Conservation (phyloP, 2,113 vertebrate species). For the Nanorana parkeri region DNA sequence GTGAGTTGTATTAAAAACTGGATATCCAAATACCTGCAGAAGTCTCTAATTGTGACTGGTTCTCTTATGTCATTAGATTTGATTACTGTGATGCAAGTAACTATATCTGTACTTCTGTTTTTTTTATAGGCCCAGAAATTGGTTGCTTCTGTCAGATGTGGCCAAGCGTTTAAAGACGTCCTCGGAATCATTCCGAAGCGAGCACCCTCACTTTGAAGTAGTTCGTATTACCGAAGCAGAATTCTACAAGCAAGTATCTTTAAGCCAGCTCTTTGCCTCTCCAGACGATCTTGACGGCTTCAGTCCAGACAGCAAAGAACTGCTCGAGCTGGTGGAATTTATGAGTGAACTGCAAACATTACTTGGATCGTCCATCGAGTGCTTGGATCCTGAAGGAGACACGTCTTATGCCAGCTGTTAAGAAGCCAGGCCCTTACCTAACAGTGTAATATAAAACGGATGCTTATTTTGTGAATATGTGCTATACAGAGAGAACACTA, state of each 20-base stretch:
- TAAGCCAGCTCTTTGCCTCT: slow-evolving; percentile 90
- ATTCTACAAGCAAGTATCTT: slow-evolving; percentile 90
- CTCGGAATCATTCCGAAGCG: slow-evolving; percentile 85
- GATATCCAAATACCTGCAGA: no score
- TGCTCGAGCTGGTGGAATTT: slow-evolving; percentile 92
- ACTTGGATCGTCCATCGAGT: slow-evolving; percentile 89
- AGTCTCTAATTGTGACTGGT: no score
- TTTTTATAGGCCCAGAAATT: slow-evolving; percentile 85
- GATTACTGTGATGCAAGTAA: no score
- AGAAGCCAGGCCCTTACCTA: slow-evolving; percentile 63
- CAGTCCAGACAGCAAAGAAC: slow-evolving; percentile 90
- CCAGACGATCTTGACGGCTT: slow-evolving; percentile 88
- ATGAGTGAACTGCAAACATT: slow-evolving; percentile 87
- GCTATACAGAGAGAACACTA: slow-evolving; percentile 85
- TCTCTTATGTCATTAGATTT: no score
- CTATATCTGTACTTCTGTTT: no score
- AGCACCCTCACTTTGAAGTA: slow-evolving; percentile 89
- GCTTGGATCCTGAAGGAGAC: slow-evolving; percentile 75
- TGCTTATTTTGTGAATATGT: slow-evolving; percentile 80
- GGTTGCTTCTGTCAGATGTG: slow-evolving; percentile 90
- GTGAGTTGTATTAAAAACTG: no score
- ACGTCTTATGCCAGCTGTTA: slow-evolving; percentile 72
- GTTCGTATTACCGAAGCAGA: slow-evolving; percentile 89
- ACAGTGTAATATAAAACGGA: slow-evolving; percentile 73
- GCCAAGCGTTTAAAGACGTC: slow-evolving; percentile 89